Evolutionary conservation across 2,113 vertebrate species (phyloP).

Genomic region (Neomonachus schauinslandi): DNA sequence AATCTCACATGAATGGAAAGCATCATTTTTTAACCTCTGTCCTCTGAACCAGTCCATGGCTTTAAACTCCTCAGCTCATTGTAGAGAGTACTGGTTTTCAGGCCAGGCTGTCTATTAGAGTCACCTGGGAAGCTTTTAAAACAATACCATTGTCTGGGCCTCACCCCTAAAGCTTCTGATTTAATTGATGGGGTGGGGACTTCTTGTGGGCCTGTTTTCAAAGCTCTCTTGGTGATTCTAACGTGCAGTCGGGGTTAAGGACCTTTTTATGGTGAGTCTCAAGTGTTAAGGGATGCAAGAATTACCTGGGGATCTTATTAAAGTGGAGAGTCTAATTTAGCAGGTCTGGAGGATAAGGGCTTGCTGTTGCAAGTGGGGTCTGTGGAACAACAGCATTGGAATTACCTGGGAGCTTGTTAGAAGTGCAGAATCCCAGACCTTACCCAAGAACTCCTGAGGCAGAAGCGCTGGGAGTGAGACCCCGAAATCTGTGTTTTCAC

Average conservation of each 20-base stretch:
- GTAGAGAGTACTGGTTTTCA: background rate
- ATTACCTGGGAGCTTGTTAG: background rate
- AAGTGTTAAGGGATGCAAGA: background rate
- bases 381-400: background rate
- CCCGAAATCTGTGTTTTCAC: background rate
- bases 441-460: background rate
- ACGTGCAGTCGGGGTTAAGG: background rate
- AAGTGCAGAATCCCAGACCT: background rate
- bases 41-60: background rate
- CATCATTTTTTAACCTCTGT: background rate
- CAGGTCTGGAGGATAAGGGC: background rate
- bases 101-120: background rate
- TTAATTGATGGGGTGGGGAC: background rate
- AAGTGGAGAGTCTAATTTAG: background rate
- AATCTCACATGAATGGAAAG: background rate
- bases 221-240: background rate
- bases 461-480: background rate
- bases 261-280: background rate
- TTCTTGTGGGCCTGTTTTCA: background rate
- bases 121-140: background rate
- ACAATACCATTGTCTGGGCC: background rate
- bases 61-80: background rate
- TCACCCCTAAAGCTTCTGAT: background rate
- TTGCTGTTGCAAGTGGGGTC: background rate
- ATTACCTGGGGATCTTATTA: background rate